Base-by-base conservation (phyloP, 2,113 vertebrate species). In the Oryctolagus cuniculus region DNA sequence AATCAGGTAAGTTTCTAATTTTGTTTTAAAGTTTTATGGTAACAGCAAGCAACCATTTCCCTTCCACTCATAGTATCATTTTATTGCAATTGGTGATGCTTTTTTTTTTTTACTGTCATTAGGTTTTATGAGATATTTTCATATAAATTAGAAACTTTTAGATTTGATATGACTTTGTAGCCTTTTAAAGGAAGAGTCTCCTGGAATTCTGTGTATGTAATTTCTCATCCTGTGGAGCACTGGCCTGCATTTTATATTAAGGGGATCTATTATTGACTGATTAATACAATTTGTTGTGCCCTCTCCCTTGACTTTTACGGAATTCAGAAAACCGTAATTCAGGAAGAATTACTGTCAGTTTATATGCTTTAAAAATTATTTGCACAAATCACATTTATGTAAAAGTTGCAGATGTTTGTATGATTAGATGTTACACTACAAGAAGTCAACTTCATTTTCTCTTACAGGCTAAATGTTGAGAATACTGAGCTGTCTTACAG, bases 1-100 rank as follows among this genome's bases (percentile, higher is more conserved):
- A 99, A 99, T 97, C 99, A 99, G 99, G 99, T 99, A 98, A 98
- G 98, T 91, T 3, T 85, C 61, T 95, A 58, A 63, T 95, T 95
- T 93, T 94, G 38, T 93, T 95, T 93, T 75, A 73, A 95, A 84
- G 24, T 53, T 94, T 63, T 49, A 31, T 93, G 22, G 44, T 81
- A 69, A 38, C 83, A 36, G 21, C 7, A 85, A 74, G 15, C 11
- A 70, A 10, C 16, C 5, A 53, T 92, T 97, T 93, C 19, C 19
- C 21, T 92, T 44, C 16, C 2, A 63, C 31, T 11, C 3, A 0
- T 92, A 69, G 13, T 75, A 69, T 82, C 5, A 19, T 80, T 94
- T 95, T 94, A 82, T 77, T 94, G 61, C 89, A 49, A 79, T 92
- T 51, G 94, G n/a, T 34, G 31, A 31, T 86, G 25, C 2, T 22